A percentile compares a stretch with the other conserved stretches of the same genome.
phyloP scores from a whole-genome alignment of 2,113 vertebrate species.

The Entosphenus tridentatus region DNA sequence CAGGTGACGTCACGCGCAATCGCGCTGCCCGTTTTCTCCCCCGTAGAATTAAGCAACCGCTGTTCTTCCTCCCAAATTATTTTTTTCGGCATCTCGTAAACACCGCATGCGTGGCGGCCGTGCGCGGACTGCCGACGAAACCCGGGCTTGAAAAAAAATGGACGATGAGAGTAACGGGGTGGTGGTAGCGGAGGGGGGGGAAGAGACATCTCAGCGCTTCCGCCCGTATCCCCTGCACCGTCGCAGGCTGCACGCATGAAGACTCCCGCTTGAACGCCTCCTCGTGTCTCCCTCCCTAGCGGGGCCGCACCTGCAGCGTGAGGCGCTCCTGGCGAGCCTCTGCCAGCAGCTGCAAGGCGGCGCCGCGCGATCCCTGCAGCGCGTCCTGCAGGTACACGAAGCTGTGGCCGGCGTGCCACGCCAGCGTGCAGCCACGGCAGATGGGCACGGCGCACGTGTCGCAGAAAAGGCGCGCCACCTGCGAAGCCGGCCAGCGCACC shows the following conservation, averaged over 20 bases:
- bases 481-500: neutral
- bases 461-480: conserved; percentile 1
- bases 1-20: too few species aligned
- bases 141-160: neutral
- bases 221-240: neutral
- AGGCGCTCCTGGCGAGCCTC: neutral
- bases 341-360: neutral
- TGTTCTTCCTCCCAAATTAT: too few species aligned
- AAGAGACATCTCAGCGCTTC: neutral
- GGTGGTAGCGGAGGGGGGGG: neutral
- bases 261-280: neutral
- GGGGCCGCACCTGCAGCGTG: neutral
- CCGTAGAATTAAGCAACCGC: too few species aligned
- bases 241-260: neutral
- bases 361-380: neutral
- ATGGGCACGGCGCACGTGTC: conserved; percentile 3
- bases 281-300: neutral
- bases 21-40: too few species aligned
- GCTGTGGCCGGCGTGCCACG: neutral
- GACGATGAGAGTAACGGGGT: neutral
- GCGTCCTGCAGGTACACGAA: conserved; percentile 4
- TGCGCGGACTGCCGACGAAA: too few species aligned
- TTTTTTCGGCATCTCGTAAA: too few species aligned
- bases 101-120: too few species aligned
- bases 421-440: neutral